Base-by-base conservation (phyloP, 2,113 vertebrate species). In the Cottus gobio region DNA sequence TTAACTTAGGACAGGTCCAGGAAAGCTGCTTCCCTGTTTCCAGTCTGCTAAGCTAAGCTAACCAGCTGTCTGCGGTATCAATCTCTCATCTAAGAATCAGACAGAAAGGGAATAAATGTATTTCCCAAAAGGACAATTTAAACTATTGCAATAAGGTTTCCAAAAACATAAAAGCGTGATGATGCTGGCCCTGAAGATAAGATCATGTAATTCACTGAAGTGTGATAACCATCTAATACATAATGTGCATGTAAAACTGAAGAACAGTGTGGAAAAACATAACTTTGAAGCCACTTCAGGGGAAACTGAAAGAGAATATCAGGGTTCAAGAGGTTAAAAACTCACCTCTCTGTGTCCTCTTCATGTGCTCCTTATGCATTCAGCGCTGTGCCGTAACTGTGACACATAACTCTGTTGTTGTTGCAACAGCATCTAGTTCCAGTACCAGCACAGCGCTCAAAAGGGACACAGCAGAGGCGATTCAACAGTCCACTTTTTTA, bases 301-400 rank as follows among this genome's bases (percentile, higher is more conserved):
- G 15, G 8, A 52, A 50, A 64, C 3, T 73, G 48, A 58, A 48
- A 24, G 6, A 36, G 15, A 66, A 46, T 2, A 11, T 77, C 12
- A 62, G 28, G 2, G 39, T 63, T 80, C 28, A 57, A 28, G 22
- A 67, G 39, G 64, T 77, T 70, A 77, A 67, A 54, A 64, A 54
- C 48, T 71, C 24, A 63, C 56, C 28, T 68, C 12, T 22, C 18
- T n/a, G 34, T 65, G 50, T 18, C 56, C 70, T 63, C 50, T 66
- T 81, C 30, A 57, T 39, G 56, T 56, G 56, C 31, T 83, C 56
- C 73, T 79, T 66, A 34, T 68, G 56, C 57, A 78, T 85, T 71
- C 63, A 82, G 34, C 8, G 15, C 36, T 78, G 48, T 37, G 57
- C 50, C 39, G 39, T 50, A 71, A 30, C 31, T 22, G 22, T 42